Percentiles rank a stretch among this genome's conserved stretches.
Conservation (phyloP, 92 coral and sea anemone species). For the Pocillopora grandis region DNA sequence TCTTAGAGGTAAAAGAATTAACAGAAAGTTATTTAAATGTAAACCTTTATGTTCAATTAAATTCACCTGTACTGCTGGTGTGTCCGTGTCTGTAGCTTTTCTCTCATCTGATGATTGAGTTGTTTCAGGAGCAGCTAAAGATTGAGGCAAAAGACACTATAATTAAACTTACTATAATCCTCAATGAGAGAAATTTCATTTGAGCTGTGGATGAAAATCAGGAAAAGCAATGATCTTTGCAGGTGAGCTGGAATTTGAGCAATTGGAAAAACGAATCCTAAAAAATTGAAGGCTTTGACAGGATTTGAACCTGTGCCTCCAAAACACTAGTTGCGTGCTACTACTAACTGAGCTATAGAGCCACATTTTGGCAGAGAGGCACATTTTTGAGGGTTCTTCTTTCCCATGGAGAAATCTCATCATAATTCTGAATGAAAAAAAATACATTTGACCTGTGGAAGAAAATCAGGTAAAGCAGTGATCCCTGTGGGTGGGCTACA, state of each 20-base stretch:
- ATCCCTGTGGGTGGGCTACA: neutral
- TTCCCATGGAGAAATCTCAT: too few species aligned
- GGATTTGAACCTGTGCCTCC: too few species aligned
- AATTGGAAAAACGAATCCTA: neutral
- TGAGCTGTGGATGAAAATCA: neutral
- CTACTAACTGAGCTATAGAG: too few species aligned
- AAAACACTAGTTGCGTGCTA: too few species aligned
- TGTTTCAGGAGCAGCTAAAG: slow-evolving; percentile 18
- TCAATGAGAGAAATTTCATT: neutral
- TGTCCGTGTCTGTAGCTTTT: neutral
- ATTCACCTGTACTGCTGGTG: slow-evolving; percentile 5
- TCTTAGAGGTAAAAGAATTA: too few species aligned
- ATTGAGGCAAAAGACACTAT: neutral
- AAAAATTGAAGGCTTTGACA: too few species aligned
- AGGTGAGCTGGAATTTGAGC: neutral
- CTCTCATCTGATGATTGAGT: slow-evolving; percentile 6
- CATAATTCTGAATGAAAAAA: neutral
- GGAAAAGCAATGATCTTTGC: too few species aligned
- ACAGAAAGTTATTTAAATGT: neutral
- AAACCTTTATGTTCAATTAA: neutral
- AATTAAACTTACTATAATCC: neutral
- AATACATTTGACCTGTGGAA: too few species aligned
- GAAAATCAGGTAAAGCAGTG: too few species aligned
- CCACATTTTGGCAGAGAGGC: too few species aligned
- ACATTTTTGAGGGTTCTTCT: too few species aligned